phyloP scores from a whole-genome alignment of 2,888 invertebrate genomes.

The Laothoe populi region DNA sequence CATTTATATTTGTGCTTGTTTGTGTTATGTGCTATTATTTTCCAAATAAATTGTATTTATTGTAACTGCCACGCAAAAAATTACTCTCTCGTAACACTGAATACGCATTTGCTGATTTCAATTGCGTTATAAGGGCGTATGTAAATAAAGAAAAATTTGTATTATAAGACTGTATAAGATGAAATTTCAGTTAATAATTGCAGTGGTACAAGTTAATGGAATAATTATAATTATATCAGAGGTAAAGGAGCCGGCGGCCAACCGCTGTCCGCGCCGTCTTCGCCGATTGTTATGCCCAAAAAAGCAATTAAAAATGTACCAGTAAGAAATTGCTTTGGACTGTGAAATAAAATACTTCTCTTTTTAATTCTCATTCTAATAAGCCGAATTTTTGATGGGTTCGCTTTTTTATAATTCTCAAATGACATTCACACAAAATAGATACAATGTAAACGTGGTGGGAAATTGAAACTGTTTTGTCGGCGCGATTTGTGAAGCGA shows the following conservation, averaged over 20 bases:
- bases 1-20: too few species aligned
- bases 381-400: constrained; percentile 52
- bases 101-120: neutral
- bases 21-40: too few species aligned
- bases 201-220: constrained; percentile 78
- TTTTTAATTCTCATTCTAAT: constrained; percentile 53
- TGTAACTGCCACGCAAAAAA: neutral
- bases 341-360: constrained; percentile 48
- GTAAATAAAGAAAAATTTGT: constrained; percentile 41
- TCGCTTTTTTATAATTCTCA: constrained; percentile 60
- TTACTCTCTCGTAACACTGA: neutral
- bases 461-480: constrained; percentile 61
- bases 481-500: constrained; percentile 50
- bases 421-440: constrained; percentile 62
- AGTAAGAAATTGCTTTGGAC: constrained; percentile 67
- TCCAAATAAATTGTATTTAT: neutral
- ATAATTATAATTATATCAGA: constrained; percentile 81
- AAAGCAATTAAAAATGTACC: constrained; percentile 78
- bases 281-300: constrained; percentile 78
- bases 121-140: constrained; percentile 5
- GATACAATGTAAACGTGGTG: constrained; percentile 57
- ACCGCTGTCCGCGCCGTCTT: constrained; percentile 71
- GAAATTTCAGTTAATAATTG: constrained; percentile 75
- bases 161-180: constrained; percentile 55
- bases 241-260: constrained; percentile 76